phyloP scores from a whole-genome alignment of 2,113 vertebrate species.

The Xenopus laevis region DNA sequence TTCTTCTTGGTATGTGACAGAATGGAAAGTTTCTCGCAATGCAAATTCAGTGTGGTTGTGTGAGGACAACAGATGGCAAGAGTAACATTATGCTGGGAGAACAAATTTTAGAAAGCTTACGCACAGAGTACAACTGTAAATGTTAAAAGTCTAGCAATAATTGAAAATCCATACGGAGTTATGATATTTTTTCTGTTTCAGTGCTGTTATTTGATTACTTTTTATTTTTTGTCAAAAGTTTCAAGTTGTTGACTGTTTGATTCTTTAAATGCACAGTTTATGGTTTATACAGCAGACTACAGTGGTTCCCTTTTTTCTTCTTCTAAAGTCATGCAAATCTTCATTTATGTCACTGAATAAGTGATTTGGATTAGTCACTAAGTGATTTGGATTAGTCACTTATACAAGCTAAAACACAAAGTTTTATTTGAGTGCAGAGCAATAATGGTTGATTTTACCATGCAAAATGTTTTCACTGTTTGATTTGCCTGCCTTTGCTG shows the following conservation, averaged over 20 bases:
- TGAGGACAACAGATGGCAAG: constrained; percentile 41
- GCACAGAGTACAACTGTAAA: constrained; percentile 41
- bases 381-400: too few species aligned
- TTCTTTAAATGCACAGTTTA: not conserved
- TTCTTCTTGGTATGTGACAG: constrained; percentile 32
- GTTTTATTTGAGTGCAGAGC: constrained; percentile 9
- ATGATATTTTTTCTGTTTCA: constrained; percentile 21
- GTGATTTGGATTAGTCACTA: too few species aligned
- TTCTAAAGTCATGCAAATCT: too few species aligned
- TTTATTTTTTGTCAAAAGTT: constrained; percentile 31
- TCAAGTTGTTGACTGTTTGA: constrained; percentile 23
- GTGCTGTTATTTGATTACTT: constrained; percentile 12
- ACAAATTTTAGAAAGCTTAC: constrained; percentile 43
- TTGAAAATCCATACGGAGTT: constrained; percentile 40
- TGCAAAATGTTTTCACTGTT: constrained; percentile 2
- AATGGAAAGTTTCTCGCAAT: constrained; percentile 42
- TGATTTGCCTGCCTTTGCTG: constrained; percentile 6
- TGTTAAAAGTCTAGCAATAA: constrained; percentile 42
- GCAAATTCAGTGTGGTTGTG: constrained; percentile 33
- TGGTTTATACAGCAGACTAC: too few species aligned
- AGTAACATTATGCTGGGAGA: constrained; percentile 42
- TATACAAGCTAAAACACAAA: constrained; percentile 7
- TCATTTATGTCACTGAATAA: too few species aligned
- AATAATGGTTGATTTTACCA: not conserved
- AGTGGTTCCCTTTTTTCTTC: too few species aligned